Evolutionary conservation across 2,797 vertebrate species (phyloP).

Genomic region (Ptychadena robeensis): DNA sequence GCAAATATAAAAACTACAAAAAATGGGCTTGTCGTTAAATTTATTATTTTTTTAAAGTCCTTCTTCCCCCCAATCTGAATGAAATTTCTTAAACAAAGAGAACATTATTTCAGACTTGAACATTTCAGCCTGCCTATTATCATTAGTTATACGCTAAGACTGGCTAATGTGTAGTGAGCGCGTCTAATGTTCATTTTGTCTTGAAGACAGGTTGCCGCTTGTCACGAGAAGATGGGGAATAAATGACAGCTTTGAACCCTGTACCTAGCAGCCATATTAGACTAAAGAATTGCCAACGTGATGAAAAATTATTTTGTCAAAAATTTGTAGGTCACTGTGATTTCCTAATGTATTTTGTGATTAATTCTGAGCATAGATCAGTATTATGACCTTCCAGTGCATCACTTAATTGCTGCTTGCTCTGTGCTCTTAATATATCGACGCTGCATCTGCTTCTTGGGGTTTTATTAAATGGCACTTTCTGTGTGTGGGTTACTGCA

Average conservation of each 20-base stretch:
- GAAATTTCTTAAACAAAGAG: constrained; percentile 88
- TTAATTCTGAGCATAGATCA: constrained; percentile 98
- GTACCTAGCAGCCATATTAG: constrained; percentile 97
- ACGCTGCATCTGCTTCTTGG: constrained; percentile 88
- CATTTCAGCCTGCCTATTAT: constrained; percentile 91
- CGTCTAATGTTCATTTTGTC: constrained; percentile 97
- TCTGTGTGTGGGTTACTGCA: constrained; percentile 79
- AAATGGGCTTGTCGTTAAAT: constrained; percentile 71
- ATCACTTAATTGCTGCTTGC: constrained; percentile 96
- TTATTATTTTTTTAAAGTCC: constrained; percentile 70
- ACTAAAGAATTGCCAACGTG: constrained; percentile 92
- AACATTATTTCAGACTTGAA: constrained; percentile 90
- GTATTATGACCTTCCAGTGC: constrained; percentile 96
- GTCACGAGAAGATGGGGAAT: constrained; percentile 94
- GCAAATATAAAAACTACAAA: constrained; percentile 64
- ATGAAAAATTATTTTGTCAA: constrained; percentile 99
- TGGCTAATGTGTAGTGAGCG: constrained; percentile 91
- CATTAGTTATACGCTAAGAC: constrained; percentile 90
- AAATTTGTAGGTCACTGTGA: constrained; percentile 95
- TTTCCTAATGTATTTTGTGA: constrained; percentile 98
- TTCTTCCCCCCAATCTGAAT: constrained; percentile 75
- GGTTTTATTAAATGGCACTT: constrained; percentile 84
- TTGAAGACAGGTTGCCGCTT: constrained; percentile 96
- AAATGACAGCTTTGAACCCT: constrained; percentile 97
- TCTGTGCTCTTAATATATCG: constrained; percentile 97